Base-by-base conservation (phyloP, 2,888 invertebrate genomes). In the Branchellion lobata region DNA sequence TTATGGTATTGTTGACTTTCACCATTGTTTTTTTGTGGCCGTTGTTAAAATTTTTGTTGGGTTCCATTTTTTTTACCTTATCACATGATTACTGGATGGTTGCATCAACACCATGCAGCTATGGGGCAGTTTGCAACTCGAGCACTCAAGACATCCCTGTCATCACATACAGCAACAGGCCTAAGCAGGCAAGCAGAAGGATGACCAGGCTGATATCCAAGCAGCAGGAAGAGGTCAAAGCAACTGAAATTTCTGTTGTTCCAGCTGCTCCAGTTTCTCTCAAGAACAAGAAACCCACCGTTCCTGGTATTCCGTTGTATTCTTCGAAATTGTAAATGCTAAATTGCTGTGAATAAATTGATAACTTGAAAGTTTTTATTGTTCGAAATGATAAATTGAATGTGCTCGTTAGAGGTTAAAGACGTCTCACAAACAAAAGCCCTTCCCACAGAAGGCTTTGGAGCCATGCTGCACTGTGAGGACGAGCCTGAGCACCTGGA, bases 401-500 rank as follows among this genome's bases (percentile, higher is more conserved):
- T n/a, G n/a, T n/a, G n/a, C n/a, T n/a, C n/a, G n/a, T n/a, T n/a
- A n/a, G n/a, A n/a, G n/a, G n/a, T n/a, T n/a, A n/a, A n/a, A n/a
- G n/a, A n/a, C n/a, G n/a, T n/a, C n/a, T n/a, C n/a, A n/a, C n/a
- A n/a, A n/a, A n/a, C n/a, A n/a, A n/a, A n/a, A n/a, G n/a, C n/a
- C n/a, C n/a, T n/a, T n/a, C n/a, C n/a, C 40, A 14, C 80, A 82
- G 82, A 29, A 36, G 82, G 82, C 36, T 71, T 79, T 18, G 85
- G 85, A 8, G 82, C 82, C 14, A 36, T 85, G 80, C 84, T 85
- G 81, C 82, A 84, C 18, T 84, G 84, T 81, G 86, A 85, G 33
- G 86, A 86, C 79, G 87, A 86, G 74, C 86, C 85, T 1, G 83
- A 84, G 29, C 78, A 81, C 51, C 31, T 82, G 14, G 81, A 81